A percentile compares a stretch with the other conserved stretches of the same genome.
Conservation (phyloP, 2,888 invertebrate genomes). For the Cataglyphis altisquamis region DNA sequence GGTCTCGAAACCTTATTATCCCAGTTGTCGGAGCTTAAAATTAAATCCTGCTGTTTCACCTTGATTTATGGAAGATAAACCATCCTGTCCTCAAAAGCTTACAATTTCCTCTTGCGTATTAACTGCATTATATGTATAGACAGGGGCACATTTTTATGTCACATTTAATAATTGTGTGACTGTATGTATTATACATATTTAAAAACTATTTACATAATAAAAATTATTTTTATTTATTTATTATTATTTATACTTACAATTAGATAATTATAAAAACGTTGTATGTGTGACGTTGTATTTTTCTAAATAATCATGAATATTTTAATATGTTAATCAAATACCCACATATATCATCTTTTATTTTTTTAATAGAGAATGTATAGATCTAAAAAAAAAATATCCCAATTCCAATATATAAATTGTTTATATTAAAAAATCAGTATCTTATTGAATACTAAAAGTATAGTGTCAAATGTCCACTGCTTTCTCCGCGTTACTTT, state of each 20-base stretch:
- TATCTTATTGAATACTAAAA: background rate
- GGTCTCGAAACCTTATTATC: conserved; percentile 46
- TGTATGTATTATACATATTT: background rate
- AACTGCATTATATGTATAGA: background rate
- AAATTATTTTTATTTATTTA: conserved; percentile 1
- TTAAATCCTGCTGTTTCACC: conserved; percentile 40
- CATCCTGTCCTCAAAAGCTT: conserved; percentile 5
- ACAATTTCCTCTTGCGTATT: conserved; percentile 15
- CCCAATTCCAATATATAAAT: background rate
- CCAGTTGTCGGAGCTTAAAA: conserved; percentile 45
- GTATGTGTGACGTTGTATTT: background rate
- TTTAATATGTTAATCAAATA: background rate
- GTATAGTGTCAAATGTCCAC: background rate
- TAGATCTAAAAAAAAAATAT: background rate
- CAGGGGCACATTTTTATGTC: background rate
- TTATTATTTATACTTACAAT: background rate
- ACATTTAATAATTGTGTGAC: background rate
- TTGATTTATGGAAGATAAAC: conserved; percentile 34
- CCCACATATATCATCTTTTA: background rate
- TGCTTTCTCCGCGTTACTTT: background rate
- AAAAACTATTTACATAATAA: background rate
- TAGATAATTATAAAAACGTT: background rate
- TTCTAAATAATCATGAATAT: background rate
- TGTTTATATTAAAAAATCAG: background rate
- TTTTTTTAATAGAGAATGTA: background rate